Evolutionary conservation across 2,888 invertebrate genomes (phyloP).

Genomic region (Cantharis rustica): DNA sequence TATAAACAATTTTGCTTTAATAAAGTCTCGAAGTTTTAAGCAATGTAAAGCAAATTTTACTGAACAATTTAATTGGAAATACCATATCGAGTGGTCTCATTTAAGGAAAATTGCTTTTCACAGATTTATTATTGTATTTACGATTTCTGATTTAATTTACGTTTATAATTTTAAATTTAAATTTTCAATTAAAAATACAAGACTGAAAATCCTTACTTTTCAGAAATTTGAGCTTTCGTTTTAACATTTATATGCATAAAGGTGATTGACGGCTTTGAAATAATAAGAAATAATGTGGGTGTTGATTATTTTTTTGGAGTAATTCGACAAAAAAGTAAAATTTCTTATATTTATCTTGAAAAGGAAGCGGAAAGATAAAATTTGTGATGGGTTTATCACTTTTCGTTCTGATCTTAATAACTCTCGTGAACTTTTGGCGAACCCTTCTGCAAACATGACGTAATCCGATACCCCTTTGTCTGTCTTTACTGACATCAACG

Average conservation of each 20-base stretch:
- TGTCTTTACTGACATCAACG: conserved; percentile 17
- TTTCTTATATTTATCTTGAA: not conserved
- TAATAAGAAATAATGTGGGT: not conserved
- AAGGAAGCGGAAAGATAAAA: not conserved
- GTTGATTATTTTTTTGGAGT: not conserved
- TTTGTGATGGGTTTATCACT: conserved; percentile 5
- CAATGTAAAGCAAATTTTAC: not conserved
- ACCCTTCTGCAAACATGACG: conserved; percentile 22
- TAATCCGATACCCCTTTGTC: conserved; percentile 30
- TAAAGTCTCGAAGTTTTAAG: not conserved
- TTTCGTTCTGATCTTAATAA: conserved; percentile 24
- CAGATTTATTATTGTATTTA: not conserved
- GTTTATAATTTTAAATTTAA: not conserved
- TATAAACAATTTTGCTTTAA: no score
- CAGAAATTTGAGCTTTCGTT: not conserved
- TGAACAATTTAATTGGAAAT: not conserved
- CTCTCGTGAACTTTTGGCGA: conserved; percentile 13
- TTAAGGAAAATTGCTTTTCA: not conserved
- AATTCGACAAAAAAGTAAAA: not conserved
- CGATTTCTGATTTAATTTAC: not conserved
- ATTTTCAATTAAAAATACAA: not conserved
- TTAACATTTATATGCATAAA: not conserved
- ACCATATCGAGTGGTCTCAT: not conserved
- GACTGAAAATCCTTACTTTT: not conserved
- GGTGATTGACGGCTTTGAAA: not conserved